phyloP scores from a whole-genome alignment of 2,888 invertebrate genomes.

The Apotomis capreana region DNA sequence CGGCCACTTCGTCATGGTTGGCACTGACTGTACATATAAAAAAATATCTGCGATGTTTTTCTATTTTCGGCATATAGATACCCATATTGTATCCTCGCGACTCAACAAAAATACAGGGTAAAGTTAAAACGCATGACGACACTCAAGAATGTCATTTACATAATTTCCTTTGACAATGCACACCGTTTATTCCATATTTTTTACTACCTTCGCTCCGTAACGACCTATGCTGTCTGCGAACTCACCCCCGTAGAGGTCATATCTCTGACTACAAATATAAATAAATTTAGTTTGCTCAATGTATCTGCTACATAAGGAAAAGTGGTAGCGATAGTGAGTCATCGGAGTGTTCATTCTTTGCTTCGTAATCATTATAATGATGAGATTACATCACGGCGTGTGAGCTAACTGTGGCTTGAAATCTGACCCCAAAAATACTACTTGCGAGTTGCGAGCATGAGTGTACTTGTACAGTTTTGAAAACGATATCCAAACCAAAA shows the following conservation, averaged over 20 bases:
- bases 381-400: conserved; percentile 31
- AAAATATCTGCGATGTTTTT: no score
- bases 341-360: conserved; percentile 36
- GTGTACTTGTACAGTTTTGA: conserved; percentile 25
- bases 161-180: conserved; percentile 32
- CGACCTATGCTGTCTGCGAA: conserved; percentile 5
- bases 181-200: conserved; percentile 30
- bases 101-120: not conserved
- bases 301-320: conserved; percentile 29
- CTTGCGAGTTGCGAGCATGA: conserved; percentile 36
- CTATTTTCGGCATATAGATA: no score
- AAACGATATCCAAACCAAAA: not conserved
- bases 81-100: no score
- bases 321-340: conserved; percentile 32
- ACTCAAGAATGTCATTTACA: conserved; percentile 22
- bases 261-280: not conserved
- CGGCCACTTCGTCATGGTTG: not conserved
- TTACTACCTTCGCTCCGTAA: conserved; percentile 19
- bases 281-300: not conserved
- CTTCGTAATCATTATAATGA: conserved; percentile 37
- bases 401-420: conserved; percentile 37
- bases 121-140: conserved; percentile 13
- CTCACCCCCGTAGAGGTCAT: not conserved
- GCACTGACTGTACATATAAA: no score
- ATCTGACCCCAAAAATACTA: conserved; percentile 39